phyloP scores from a whole-genome alignment of 2,888 invertebrate genomes.

The Epistrophe grossulariae region DNA sequence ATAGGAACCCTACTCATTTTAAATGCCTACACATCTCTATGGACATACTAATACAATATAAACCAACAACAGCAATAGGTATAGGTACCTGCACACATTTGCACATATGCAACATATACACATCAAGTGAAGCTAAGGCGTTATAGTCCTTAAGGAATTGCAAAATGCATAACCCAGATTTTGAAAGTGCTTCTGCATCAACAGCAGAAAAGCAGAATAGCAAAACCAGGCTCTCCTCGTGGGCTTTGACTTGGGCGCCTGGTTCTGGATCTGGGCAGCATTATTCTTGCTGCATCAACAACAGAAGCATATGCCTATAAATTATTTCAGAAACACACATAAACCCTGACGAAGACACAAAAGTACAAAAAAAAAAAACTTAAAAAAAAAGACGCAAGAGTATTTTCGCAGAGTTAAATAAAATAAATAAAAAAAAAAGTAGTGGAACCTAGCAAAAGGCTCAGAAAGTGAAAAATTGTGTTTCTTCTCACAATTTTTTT shows the following conservation, averaged over 20 bases:
- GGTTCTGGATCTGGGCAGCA: neutral
- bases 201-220: constrained; percentile 41
- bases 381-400: constrained; percentile 28
- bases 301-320: constrained; percentile 53
- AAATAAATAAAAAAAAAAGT: constrained; percentile 10
- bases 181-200: constrained; percentile 61
- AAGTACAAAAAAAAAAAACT: neutral
- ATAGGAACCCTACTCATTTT: constrained; percentile 53
- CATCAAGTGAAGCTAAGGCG: neutral
- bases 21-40: constrained; percentile 38
- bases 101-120: too few relatives aligned
- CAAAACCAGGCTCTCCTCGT: constrained; percentile 6
- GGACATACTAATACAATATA: neutral
- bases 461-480: constrained; percentile 32
- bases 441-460: constrained; percentile 3
- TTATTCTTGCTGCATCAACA: neutral
- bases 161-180: constrained; percentile 72
- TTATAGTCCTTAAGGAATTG: constrained; percentile 62
- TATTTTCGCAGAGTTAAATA: neutral
- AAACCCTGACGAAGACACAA: constrained; percentile 35
- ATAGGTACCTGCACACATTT: neutral
- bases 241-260: neutral
- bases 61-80: neutral
- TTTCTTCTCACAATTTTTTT: constrained; percentile 46
- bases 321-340: constrained; percentile 61